Evolutionary conservation across 2,888 invertebrate species (phyloP).

Genomic region (Tachystola acroxantha): DNA sequence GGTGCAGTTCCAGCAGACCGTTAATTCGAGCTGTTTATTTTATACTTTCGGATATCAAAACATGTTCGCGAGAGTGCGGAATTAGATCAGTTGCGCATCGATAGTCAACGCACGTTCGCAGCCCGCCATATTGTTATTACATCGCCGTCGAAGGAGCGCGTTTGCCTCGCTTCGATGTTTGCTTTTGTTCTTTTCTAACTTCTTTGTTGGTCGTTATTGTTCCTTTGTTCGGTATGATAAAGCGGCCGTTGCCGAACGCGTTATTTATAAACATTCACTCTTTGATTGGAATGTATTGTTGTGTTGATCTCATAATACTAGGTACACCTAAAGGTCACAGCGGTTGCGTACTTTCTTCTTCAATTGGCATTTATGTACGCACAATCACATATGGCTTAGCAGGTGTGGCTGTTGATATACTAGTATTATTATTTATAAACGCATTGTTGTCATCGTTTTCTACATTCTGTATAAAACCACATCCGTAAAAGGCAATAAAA

Average conservation of each 20-base stretch:
- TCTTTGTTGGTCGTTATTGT: constrained; percentile 63
- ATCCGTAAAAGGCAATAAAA: constrained; percentile 40
- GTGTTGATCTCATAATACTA: constrained; percentile 31
- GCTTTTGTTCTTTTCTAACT: constrained; percentile 66
- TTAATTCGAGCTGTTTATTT: constrained; percentile 38
- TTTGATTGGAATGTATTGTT: constrained; percentile 47
- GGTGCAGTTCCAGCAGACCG: constrained; percentile 32
- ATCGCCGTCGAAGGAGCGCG: constrained; percentile 51
- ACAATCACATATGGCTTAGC: constrained; percentile 12
- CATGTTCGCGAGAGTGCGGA: constrained; percentile 29
- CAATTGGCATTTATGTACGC: constrained; percentile 1
- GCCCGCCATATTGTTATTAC: constrained; percentile 58
- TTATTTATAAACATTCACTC: constrained; percentile 61
- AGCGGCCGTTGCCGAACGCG: constrained; percentile 37
- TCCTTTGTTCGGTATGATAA: constrained; percentile 61
- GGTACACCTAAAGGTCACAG: constrained; percentile 26
- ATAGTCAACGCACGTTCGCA: constrained; percentile 42
- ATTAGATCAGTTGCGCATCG: constrained; percentile 47
- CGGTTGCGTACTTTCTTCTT: constrained; percentile 14
- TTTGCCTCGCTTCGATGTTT: constrained; percentile 53
- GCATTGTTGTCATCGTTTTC: constrained; percentile 23
- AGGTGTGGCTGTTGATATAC: constrained; percentile 27
- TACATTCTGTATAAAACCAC: not conserved
- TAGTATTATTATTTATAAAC: too few relatives aligned
- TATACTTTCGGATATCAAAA: constrained; percentile 31